Evolutionary conservation across 2,888 invertebrate species (phyloP), one percentile per base, ranked within the genome.

Genomic region (Sycophila texana): DNA sequence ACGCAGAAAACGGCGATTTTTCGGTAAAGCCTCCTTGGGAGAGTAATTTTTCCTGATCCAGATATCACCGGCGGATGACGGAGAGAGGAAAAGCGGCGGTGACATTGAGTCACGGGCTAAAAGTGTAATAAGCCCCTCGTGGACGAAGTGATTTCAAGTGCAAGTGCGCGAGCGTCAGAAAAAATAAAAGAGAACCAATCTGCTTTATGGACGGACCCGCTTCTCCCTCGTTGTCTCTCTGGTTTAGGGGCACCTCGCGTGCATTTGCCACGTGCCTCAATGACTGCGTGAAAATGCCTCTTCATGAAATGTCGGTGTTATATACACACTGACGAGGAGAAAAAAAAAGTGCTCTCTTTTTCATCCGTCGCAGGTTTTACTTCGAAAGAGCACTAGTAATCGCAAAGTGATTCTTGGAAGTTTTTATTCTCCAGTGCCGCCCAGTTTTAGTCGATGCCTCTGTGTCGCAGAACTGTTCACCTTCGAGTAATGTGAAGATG

Each of bases 121-220:
- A 53, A 53, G 14, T 53, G 53, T n/a, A 53, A 53, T n/a, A n/a
- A 53, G 14, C 4, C 53, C n/a, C 47, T 39, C 22, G 14, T 18
- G 30, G 3, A 47, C 13, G 39, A 22, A 58, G 20, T 14, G 39
- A 39, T 70, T 70, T 70, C 70, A 70, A 70, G 70, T 70, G 70
- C 70, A 70, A 70, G 58, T 66, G 66, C 66, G 49, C 66, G 7
- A n/a, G 65, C 14, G 16, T 7, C 22, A 39, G 10, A 39, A 39
- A 66, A 66, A 66, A 16, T 39, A 47, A 53, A 53, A 51, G 53
- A n/a, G 47, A 67, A 60, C 47, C 71, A 71, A 71, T 58, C 68
- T 57, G 7, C 68, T 22, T 57, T 57, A 70, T 26, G 60, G 20
- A 20, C 70, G 26, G 22, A 13, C 14, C 60, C 13, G 4, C 26